These are phyloP conservation scores for Stegophylla sp. DNA, from an alignment of 2,888 invertebrate species.

Conservation along the genomic window DNA sequence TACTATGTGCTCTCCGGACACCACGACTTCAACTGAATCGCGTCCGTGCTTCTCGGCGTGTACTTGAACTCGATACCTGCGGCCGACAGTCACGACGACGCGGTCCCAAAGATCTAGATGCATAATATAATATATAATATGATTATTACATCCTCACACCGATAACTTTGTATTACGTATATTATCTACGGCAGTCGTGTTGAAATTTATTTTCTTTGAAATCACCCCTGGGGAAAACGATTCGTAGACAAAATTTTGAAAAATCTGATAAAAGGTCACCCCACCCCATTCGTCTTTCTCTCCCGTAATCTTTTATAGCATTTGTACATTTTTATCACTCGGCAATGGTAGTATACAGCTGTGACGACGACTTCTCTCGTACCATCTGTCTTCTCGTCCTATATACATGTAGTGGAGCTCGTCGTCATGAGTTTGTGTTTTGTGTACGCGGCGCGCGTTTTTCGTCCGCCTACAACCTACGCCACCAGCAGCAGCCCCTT, in stretches of 20 bases:
- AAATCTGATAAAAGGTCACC: slow-evolving; percentile 12
- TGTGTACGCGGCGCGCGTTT: neutral
- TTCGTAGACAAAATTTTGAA: neutral
- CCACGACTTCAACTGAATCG: slow-evolving; percentile 1
- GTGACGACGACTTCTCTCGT: slow-evolving; percentile 43
- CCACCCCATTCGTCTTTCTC: neutral
- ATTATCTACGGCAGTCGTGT: neutral
- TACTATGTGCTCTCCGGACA: slow-evolving; percentile 10
- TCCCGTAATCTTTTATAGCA: neutral
- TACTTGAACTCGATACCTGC: neutral
- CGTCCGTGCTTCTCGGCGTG: too few relatives aligned
- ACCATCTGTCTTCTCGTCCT: slow-evolving; percentile 45
- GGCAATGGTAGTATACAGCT: neutral
- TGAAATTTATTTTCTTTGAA: neutral
- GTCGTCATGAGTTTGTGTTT: neutral
- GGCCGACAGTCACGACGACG: neutral
- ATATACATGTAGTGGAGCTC: too few relatives aligned
- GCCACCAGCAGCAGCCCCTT: slow-evolving; percentile 34
- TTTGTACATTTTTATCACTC: neutral
- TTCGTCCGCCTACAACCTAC: slow-evolving; percentile 51
- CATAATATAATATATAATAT: neutral
- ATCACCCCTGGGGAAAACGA: neutral
- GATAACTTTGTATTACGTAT: too few relatives aligned
- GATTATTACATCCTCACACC: too few relatives aligned
- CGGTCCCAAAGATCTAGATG: slow-evolving; percentile 15